phyloP scores from a whole-genome alignment of 2,888 invertebrate species.

The Brachynemurus nebulosus region DNA sequence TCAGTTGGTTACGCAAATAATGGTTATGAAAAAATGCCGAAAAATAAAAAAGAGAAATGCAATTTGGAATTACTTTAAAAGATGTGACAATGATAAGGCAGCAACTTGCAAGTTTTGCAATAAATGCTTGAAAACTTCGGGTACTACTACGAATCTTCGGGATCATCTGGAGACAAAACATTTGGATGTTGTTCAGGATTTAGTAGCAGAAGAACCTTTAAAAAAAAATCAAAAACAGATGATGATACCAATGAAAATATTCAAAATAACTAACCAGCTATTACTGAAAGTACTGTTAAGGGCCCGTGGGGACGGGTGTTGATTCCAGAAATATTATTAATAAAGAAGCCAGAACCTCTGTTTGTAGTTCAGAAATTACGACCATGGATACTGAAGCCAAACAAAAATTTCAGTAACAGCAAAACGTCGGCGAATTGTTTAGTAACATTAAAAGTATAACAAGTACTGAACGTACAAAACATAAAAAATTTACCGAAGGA shows the following conservation, averaged over 20 bases:
- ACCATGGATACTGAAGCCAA: neutral
- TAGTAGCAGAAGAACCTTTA: neutral
- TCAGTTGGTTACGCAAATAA: no score
- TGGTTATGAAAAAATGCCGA: neutral
- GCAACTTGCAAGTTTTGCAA: neutral
- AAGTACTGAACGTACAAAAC: neutral
- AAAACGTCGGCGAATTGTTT: neutral
- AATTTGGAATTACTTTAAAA: neutral
- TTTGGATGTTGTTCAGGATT: neutral
- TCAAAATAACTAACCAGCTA: neutral
- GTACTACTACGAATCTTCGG: neutral
- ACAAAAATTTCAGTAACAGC: neutral
- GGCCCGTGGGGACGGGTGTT: no score
- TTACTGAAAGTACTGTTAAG: neutral
- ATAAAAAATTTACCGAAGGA: neutral
- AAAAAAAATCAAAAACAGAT: neutral
- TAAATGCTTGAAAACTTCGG: neutral
- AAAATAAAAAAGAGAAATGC: neutral
- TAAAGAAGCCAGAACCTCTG: neutral
- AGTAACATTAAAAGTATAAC: neutral
- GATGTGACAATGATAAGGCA: neutral
- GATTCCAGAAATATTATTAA: neutral
- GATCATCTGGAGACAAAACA: neutral
- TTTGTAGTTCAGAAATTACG: neutral
- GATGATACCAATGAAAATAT: neutral